phyloP scores from a whole-genome alignment of 2,113 vertebrate genomes.

The Megaceryle torquata region DNA sequence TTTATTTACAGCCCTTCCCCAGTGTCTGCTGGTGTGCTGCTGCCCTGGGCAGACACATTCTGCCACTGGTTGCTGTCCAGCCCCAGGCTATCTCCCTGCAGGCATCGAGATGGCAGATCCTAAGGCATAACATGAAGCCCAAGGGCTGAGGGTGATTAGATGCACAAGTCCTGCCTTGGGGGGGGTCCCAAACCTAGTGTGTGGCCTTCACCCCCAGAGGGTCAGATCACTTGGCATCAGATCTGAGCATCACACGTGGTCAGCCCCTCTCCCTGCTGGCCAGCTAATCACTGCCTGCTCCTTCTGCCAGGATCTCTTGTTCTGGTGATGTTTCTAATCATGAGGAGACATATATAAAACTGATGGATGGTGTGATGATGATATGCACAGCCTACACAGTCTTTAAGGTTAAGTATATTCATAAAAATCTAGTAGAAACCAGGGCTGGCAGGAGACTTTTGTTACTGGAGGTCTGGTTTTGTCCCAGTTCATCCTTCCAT shows the following conservation, averaged over 20 bases:
- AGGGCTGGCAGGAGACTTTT: neutral
- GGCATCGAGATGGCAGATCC: neutral
- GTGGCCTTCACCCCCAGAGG: fast-evolving
- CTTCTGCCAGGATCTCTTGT: neutral
- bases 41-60: neutral
- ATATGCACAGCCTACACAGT: neutral
- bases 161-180: neutral
- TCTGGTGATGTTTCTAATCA: neutral
- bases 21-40: neutral
- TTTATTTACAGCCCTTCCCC: neutral
- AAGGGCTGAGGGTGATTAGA: neutral
- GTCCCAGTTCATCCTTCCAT: neutral
- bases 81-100: neutral
- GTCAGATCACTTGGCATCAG: fast-evolving
- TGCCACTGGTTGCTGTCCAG: neutral
- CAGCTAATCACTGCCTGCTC: neutral
- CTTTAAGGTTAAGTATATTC: neutral
- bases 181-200: fast-evolving
- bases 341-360: neutral
- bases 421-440: neutral
- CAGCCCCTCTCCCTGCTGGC: neutral
- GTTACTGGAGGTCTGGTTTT: neutral
- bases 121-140: neutral
- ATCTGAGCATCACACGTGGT: neutral
- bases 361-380: constrained; percentile 23